Evolutionary conservation across 1,140 invertebrate species (phyloP), one percentile per base, ranked within the genome.

Genomic region (Thrips palmi): DNA sequence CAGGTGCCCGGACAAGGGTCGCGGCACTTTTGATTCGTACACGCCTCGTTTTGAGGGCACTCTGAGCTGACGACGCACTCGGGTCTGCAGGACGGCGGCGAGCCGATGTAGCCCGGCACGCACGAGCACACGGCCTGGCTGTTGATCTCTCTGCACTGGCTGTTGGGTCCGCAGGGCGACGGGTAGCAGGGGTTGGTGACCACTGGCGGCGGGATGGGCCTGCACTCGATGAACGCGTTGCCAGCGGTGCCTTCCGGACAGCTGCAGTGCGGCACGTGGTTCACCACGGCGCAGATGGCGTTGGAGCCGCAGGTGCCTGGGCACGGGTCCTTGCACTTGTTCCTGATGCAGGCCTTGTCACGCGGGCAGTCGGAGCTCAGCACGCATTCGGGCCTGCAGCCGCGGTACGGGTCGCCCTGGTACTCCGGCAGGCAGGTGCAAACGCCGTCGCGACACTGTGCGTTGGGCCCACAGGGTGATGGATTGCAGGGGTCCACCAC

Each of bases 281-380:
- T 68, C 23, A 74, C 63, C 2, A 69, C 63, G 36, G 52, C 57
- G 42, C 71, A 74, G 42, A 38, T 23, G 2, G 62, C 54, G 43
- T 43, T 47, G 37, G 55, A 63, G 38, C 60, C 70, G 50, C 53
- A 51, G 27, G 40, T 67, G 38, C 67, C 71, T 12, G 59, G 59
- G 48, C 79, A 83, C 12, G 78, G 78, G 53, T 83, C 74, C 20
- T 64, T 55, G 50, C 79, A 82, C 59, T 74, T 75, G 45, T 71
- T 70, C 41, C 65, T 66, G 12, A 79, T 66, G 46, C 80, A 85
- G 2, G 77, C 67, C 45, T 58, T 63, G 36, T 70, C 64, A 25
- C 64, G 58, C 3, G 67, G 53, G 56, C 71, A 74, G 54, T 73
- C 71, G 20, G 58, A 61, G 49, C 68, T 72, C 2, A 67, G 58